Percentiles rank a stretch among this genome's conserved stretches.
These are phyloP conservation scores for Gnatocerus cornutus DNA, from an alignment of 2,888 invertebrate species.

Conservation along the genomic window DNA sequence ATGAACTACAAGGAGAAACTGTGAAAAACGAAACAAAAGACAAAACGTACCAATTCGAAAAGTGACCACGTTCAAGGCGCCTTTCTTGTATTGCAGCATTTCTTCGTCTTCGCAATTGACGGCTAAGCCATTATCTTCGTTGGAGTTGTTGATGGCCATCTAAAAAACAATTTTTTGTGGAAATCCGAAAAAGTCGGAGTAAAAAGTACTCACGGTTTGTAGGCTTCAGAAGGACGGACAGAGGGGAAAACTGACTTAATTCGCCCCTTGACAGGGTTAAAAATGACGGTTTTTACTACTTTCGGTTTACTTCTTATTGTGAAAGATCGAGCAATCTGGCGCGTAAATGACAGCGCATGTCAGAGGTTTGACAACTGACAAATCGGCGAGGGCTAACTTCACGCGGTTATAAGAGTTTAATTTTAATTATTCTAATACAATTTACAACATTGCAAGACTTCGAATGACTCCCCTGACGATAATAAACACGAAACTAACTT, in stretches of 20 bases:
- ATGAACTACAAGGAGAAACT: conserved; percentile 52
- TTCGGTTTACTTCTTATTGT: not conserved
- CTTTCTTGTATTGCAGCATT: conserved; percentile 57
- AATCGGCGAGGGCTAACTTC: no score
- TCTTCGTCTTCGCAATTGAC: conserved; percentile 52
- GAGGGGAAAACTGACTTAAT: no score
- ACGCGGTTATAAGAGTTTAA: no score
- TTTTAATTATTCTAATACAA: no score
- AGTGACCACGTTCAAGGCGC: conserved; percentile 56
- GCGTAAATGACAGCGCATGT: conserved; percentile 14
- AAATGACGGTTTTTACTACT: no score
- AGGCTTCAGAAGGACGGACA: no score
- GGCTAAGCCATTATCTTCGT: conserved; percentile 17
- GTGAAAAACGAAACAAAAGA: not conserved
- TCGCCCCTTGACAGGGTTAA: no score
- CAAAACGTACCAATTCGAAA: conserved; percentile 55
- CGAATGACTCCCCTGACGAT: no score
- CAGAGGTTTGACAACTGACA: not conserved
- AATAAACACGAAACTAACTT: no score
- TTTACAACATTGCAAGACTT: no score
- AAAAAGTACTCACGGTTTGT: conserved; percentile 16
- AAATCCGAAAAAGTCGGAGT: not conserved
- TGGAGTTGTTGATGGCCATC: conserved; percentile 12
- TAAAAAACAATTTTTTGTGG: conserved; percentile 7
- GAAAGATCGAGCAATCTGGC: not conserved